Conservation (phyloP, 2,888 invertebrate species). For the Idaea straminata region DNA sequence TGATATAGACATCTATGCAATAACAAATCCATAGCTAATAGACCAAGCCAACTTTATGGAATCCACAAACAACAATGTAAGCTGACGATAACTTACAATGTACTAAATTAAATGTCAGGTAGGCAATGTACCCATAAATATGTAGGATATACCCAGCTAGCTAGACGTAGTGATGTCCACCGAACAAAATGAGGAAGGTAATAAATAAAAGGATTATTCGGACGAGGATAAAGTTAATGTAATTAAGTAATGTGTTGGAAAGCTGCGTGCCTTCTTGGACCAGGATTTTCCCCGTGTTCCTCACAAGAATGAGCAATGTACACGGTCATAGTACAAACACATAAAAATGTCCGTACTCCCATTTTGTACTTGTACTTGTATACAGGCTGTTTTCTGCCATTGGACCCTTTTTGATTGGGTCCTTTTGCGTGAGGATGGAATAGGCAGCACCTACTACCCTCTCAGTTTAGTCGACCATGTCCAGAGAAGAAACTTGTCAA, state of each 20-base stretch:
- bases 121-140: neutral
- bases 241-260: constrained; percentile 1
- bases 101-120: neutral
- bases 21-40: neutral
- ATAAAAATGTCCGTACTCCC: no score
- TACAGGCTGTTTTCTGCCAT: no score
- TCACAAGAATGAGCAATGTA: neutral
- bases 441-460: no score
- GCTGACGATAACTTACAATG: neutral
- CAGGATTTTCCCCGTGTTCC: neutral
- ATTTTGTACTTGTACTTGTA: no score
- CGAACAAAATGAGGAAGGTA: neutral
- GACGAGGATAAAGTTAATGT: constrained; percentile 1
- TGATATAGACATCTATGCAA: no score
- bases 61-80: neutral
- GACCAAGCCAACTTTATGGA: neutral
- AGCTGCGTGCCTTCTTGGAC: neutral
- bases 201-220: neutral
- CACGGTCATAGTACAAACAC: neutral
- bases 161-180: neutral
- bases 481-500: no score
- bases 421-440: no score
- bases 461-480: no score
- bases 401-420: no score
- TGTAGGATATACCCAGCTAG: neutral